Base-by-base conservation (phyloP, 2,113 vertebrate species). In the Ceyx margarethae region DNA sequence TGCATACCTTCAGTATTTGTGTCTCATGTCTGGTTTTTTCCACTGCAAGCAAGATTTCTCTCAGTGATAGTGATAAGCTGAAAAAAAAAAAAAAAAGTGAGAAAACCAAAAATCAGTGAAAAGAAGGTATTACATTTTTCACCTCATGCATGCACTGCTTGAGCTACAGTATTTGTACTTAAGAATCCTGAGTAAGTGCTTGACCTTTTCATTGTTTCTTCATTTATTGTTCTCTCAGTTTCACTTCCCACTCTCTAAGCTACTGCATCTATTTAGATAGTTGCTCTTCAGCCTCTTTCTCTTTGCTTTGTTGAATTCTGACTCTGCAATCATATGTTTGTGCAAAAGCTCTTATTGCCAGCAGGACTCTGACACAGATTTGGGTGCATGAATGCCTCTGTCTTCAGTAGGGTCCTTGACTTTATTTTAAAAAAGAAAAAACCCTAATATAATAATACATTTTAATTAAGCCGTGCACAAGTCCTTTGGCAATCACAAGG, bases 151-250 rank as follows among this genome's bases (percentile, higher is more conserved):
- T 73, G 25, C 22, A 25, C 6, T 69, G 14, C 33, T 60, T 76
- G 42, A 79, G 43, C 29, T 58, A 74, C 33, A 85, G 9, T 28
- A 37, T 73, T 72, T 82, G 26, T 75, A 56, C 46, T 74, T 73
- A 66, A 1, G 9, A 87, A 92, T 85, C 43, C 56, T 64, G 43
- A 92, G 35, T 54, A 69, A 85, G 26, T 87, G 45, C 60, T 95
- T 90, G 78, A 90, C 58, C 82, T 92, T 92, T 80, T 77, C 3
- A 56, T 80, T 93, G 58, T 89, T 94, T 93, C 84, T 93, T 87
- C 67, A 82, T 92, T 87, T 94, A 73, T 80, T 87, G 45, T 91
- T 93, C 48, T 89, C 50, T 72, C 77, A 9, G 25, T 75, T 92
- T 71, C 2, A 3, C 60, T 91, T 92, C 62, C 35, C 35, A 20